Base-by-base conservation (phyloP, 1,140 invertebrate genomes). In the Drosophila subobscura region DNA sequence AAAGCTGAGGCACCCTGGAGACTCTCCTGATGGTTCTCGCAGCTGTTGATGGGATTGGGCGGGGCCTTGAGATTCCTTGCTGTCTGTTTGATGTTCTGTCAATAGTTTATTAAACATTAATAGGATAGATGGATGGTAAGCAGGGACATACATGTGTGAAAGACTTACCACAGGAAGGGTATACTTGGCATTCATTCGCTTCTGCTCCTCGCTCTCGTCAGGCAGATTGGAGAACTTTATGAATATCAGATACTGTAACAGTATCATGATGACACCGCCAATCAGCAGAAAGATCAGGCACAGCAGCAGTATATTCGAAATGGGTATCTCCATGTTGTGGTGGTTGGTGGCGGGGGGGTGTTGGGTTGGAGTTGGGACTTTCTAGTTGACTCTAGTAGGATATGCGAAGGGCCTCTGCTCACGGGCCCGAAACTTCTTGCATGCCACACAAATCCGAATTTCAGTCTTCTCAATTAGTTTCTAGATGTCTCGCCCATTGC, bases 241-340 rank as follows among this genome's bases (percentile, higher is more conserved):
- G 50, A 93, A 92, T 25, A 93, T 80, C 72, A 93, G 92, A 85
- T 93, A 93, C 78, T 93, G 93, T 12, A 93, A 77, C 53, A 92
- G 80, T 54, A 93, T 79, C 58, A 92, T 93, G 51, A 93, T 72
- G 57, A 93, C 92, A 42, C 92, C 92, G 57, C 93, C 93, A 55
- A 93, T 89, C 33, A 92, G 78, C 57, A 92, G 56, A 40, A 92
- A 92, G 56, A 92, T 85, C 23, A 90, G 54, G 45, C 91, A 88
- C 29, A 92, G 72, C 46, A 92, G 68, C 23, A 92, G 54, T 22
- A 92, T 61, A 42, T 83, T 90, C 20, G 92, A 91, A 33, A 92
- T 72, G 40, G 84, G 89, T 59, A 90, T 89, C 79, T 92, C 92
- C 91, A 92, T 91, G 4, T 40, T 72, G 42, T 10, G 7, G 29